Conservation (phyloP, 2,113 vertebrate species). For the Petroica traversi region DNA sequence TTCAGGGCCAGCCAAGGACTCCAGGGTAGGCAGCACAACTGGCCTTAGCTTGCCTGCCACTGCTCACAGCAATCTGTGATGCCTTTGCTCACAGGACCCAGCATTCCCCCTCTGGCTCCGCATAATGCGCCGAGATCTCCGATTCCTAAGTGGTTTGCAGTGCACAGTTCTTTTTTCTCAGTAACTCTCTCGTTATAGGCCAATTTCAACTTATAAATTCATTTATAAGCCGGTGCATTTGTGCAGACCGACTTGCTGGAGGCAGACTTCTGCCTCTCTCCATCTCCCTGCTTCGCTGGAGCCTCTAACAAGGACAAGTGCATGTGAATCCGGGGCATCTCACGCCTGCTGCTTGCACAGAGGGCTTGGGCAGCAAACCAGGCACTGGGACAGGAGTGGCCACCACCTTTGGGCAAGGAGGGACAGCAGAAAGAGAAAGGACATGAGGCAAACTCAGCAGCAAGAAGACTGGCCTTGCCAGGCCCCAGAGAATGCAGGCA, state of each 20-base stretch:
- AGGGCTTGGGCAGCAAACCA: background rate
- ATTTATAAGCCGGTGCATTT: constrained; percentile 70
- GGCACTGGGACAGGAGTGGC: background rate
- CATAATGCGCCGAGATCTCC: background rate
- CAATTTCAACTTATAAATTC: constrained; percentile 69
- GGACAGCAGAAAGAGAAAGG: background rate
- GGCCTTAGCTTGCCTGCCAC: background rate
- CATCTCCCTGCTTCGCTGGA: background rate
- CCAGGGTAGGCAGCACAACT: background rate
- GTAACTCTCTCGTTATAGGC: constrained; percentile 59
- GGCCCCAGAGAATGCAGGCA: background rate
- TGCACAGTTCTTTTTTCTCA: constrained; percentile 43
- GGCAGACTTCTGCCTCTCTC: constrained; percentile 28
- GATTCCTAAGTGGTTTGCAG: constrained; percentile 45
- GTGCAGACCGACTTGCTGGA: constrained; percentile 5
- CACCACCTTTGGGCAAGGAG: background rate
- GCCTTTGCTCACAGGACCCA: background rate
- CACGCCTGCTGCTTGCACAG: background rate
- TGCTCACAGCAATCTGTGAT: background rate
- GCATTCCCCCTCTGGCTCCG: background rate
- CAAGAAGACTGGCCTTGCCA: background rate
- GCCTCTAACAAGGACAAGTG: background rate
- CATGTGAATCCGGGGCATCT: background rate
- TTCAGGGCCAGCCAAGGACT: background rate
- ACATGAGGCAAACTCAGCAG: background rate